Evolutionary conservation across 2,113 vertebrate species (phyloP).

Genomic region (Carettochelys insculpta): DNA sequence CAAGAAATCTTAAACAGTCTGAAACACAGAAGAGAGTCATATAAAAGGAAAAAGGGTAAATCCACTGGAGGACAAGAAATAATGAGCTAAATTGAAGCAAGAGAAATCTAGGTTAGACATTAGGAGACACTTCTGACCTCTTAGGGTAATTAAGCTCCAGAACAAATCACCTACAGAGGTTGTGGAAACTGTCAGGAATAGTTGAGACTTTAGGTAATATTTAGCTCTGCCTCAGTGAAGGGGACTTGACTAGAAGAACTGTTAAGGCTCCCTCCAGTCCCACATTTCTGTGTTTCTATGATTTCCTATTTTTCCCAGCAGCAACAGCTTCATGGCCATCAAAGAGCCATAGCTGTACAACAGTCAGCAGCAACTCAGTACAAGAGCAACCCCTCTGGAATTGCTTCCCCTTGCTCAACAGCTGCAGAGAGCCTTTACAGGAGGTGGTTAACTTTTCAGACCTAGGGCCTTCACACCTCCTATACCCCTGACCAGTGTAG

Average conservation of each 20-base stretch:
- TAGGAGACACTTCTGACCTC: neutral
- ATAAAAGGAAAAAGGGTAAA: neutral
- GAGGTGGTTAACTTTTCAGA: neutral
- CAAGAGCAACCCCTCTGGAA: neutral
- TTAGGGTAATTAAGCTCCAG: neutral
- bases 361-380: neutral
- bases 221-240: neutral
- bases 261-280: neutral
- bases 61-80: neutral
- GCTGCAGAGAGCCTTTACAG: neutral
- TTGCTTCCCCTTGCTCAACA: neutral
- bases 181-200: neutral
- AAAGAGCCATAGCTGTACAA: neutral
- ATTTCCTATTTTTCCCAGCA: neutral
- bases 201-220: neutral
- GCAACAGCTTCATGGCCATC: neutral
- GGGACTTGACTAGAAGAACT: neutral
- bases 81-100: neutral
- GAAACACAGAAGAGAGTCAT: neutral
- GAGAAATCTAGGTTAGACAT: neutral
- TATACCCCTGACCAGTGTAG: neutral
- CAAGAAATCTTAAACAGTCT: neutral
- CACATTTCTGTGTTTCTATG: neutral
- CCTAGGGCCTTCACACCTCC: neutral
- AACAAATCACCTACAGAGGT: neutral